Conservation (phyloP, 2,113 vertebrate species). For the Danio rerio region GRCz12tu NC_133182.1:14634501-14635000, state of each 20-base stretch:
- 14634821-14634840: conserved; percentile 83
- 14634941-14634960: background rate
- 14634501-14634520: conserved; percentile 50
- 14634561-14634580: conserved; percentile 24
- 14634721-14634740: conserved; percentile 85
- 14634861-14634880: conserved; percentile 88
- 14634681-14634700: conserved; percentile 86
- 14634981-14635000: background rate
- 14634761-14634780: conserved; percentile 86
- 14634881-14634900: conserved; percentile 87
- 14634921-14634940: conserved; percentile 16
- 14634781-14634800: conserved; percentile 87
- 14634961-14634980: conserved; percentile 16
- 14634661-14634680: conserved; percentile 81
- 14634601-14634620: conserved; percentile 21
- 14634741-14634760: conserved; percentile 89
- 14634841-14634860: conserved; percentile 84
- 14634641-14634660: conserved; percentile 87
- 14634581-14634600: conserved; percentile 30
- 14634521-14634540: conserved; percentile 56
- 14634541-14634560: conserved; percentile 51
- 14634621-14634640: conserved; percentile 57
- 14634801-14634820: conserved; percentile 88
- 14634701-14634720: conserved; percentile 85
- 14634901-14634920: conserved; percentile 10